Evolutionary conservation across 2,888 invertebrate genomes (phyloP).

Genomic region (Melieria omissa): DNA sequence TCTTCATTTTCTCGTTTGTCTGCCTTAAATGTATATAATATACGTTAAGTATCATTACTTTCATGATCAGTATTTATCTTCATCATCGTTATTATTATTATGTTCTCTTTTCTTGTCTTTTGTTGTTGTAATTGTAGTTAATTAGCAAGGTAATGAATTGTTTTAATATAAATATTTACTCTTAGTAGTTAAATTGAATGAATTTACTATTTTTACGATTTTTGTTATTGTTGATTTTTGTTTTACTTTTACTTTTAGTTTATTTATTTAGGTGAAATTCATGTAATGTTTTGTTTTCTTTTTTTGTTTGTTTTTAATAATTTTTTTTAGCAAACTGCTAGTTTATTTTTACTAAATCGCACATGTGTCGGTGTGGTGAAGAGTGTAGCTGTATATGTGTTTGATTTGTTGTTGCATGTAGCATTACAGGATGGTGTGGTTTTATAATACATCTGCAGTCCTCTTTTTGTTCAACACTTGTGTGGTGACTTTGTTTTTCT

Average conservation of each 20-base stretch:
- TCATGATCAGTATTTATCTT: conserved; percentile 16
- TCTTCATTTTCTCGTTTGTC: neutral
- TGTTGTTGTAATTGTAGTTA: conserved; percentile 29
- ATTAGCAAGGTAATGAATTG: conserved; percentile 30
- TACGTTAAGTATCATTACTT: conserved; percentile 17
- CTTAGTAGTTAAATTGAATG: conserved; percentile 43
- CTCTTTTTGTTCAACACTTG: too few species aligned
- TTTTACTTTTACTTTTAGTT: conserved; percentile 48
- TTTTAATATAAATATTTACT: conserved; percentile 33
- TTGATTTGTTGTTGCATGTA: neutral
- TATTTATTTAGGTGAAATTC: conserved; percentile 46
- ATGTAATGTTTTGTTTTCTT: conserved; percentile 23
- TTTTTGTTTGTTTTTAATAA: conserved; percentile 35
- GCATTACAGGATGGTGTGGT: too few species aligned
- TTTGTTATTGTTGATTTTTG: conserved; percentile 36
- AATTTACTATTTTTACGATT: conserved; percentile 39
- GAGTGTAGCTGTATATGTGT: neutral
- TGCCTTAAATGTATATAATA: conserved; percentile 25
- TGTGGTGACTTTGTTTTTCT: too few species aligned
- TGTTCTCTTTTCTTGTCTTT: conserved; percentile 17
- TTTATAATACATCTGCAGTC: too few species aligned
- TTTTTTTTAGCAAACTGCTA: conserved; percentile 37
- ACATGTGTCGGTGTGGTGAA: conserved; percentile 23
- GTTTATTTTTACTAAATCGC: neutral
- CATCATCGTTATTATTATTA: conserved; percentile 3